Evolutionary conservation across 2,797 vertebrate genomes (phyloP).

Genomic region (Brachymystax lenok): DNA sequence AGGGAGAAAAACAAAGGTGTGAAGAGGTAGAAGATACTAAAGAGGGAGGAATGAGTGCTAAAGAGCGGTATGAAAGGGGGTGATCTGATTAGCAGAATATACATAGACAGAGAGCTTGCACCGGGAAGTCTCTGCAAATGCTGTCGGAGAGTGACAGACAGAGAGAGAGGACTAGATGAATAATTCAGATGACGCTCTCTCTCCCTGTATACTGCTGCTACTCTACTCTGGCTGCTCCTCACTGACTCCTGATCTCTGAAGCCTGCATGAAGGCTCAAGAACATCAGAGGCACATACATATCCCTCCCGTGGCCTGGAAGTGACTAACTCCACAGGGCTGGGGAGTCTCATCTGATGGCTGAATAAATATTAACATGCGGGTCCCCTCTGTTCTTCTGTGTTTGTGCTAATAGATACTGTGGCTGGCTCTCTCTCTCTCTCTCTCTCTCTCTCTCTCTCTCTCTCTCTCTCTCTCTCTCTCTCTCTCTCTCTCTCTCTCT

Average conservation of each 20-base stretch:
- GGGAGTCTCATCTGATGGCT: not conserved
- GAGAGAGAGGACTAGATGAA: slow-evolving; percentile 11
- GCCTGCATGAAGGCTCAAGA: slow-evolving; percentile 19
- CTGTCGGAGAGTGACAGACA: slow-evolving; percentile 43
- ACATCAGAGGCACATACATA: slow-evolving; percentile 7
- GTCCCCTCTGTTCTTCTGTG: not conserved
- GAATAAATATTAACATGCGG: slow-evolving; percentile 7
- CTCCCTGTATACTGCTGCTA: slow-evolving; percentile 30
- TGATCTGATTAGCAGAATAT: not conserved
- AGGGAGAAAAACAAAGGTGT: not conserved
- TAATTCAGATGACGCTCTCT: slow-evolving; percentile 8
- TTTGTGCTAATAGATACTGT: not conserved
- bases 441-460: too few relatives aligned
- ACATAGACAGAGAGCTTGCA: slow-evolving; percentile 46
- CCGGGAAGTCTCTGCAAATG: slow-evolving; percentile 42
- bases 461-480: too few relatives aligned
- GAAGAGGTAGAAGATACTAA: not conserved
- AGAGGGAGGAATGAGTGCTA: not conserved
- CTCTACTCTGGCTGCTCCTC: not conserved
- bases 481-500: too few relatives aligned
- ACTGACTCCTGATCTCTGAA: not conserved
- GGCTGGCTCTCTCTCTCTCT: not conserved
- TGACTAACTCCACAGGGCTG: not conserved
- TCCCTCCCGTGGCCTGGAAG: not conserved
- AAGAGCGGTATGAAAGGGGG: not conserved